Base-by-base conservation (phyloP, 2,797 vertebrate genomes). In the Phalanger gymnotis region DNA sequence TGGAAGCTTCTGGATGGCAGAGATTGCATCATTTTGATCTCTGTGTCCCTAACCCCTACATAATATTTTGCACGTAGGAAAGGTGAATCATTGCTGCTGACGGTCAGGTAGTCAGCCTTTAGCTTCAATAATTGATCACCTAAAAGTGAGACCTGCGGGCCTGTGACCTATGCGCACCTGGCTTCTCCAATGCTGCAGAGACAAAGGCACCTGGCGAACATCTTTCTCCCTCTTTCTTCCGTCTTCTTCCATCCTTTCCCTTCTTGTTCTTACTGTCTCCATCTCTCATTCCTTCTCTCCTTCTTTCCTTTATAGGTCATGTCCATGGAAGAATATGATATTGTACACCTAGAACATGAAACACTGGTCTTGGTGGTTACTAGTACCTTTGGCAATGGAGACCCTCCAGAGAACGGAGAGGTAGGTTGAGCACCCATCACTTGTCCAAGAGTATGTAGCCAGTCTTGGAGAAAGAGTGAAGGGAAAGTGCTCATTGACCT, bases 301-400 rank as follows among this genome's bases (percentile, higher is more conserved):
- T 16, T 58, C 58, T 73, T 91, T 0, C 56, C 73, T 58, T 27
- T 66, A 92, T 97, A 99, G 99, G 99, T 99, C 95, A 99, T 99
- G 98, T 99, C 99, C 53, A 99, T 99, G 99, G 99, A 99, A 0
- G 99, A 99, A 27, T 99, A 99, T 0, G 99, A 99, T 93, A 98
- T 99, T 0, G 99, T 99, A 89, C 99, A 99, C 97, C 98, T 99
- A 96, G 99, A 99, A 96, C 99, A 99, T 0, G 99, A 99, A 97
- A 99, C 99, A 0, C 98, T 99, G 97, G 99, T 99, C 95, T 98
- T 99, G 92, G 99, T 99, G 96, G 99, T 99, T 95, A 99, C 99
- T 96, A 99, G 99, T 98, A 99, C 99, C 3, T 99, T 99, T 19
- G 99, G 99, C 94, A 99, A 99, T 0, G 99, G 99, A 53, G 99